Evolutionary conservation across 2,888 invertebrate genomes (phyloP).

Genomic region (Trachelus troglodyta): DNA sequence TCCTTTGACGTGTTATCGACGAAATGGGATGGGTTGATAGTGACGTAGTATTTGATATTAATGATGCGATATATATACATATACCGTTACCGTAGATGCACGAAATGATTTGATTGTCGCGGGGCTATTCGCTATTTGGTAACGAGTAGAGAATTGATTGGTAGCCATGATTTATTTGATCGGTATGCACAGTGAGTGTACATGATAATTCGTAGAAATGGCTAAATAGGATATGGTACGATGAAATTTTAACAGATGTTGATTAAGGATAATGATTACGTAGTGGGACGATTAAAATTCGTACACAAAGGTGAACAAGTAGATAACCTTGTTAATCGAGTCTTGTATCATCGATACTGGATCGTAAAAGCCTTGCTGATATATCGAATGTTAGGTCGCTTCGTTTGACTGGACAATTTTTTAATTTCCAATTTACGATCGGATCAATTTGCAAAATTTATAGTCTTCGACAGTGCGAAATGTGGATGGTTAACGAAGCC

Average conservation of each 20-base stretch:
- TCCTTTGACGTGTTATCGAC: neutral
- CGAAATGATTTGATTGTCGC: neutral
- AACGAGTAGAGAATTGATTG: neutral
- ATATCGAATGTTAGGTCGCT: neutral
- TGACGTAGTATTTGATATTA: neutral
- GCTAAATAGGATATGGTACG: neutral
- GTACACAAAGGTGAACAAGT: neutral
- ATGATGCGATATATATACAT: neutral
- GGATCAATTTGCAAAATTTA: conserved; percentile 46
- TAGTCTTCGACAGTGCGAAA: conserved; percentile 19
- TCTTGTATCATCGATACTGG: neutral
- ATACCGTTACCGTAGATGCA: neutral
- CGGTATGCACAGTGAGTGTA: neutral
- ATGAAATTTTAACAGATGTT: neutral
- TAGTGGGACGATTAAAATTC: neutral
- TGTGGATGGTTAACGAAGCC: conserved; percentile 2
- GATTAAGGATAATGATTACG: neutral
- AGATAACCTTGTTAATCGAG: neutral
- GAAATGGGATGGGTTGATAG: neutral
- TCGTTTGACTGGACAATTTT: neutral
- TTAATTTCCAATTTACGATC: conserved; percentile 39
- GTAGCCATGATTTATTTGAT: neutral
- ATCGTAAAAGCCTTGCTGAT: neutral
- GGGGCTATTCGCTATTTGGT: neutral
- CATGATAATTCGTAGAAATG: neutral